Percentiles rank a stretch among this genome's conserved stretches.
phyloP scores from a whole-genome alignment of 2,888 invertebrate genomes.

The Stegophylla sp. region DNA sequence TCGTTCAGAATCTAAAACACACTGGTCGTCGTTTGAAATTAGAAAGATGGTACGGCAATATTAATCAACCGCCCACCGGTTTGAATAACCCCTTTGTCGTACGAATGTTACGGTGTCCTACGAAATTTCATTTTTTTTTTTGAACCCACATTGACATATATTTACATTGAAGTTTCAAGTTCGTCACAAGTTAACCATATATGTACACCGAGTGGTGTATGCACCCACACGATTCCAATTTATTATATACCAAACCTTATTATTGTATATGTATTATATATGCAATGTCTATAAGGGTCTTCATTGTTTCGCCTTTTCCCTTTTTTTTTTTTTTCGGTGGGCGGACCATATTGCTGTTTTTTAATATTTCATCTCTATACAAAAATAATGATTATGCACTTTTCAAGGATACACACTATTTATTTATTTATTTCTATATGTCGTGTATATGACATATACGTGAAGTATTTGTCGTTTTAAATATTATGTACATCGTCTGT shows the following conservation, averaged over 20 bases:
- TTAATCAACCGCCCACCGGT: constrained; percentile 27
- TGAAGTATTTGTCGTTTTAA: constrained; percentile 7
- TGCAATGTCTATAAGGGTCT: constrained; percentile 17
- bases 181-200: constrained; percentile 53
- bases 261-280: constrained; percentile 11
- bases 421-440: constrained; percentile 27
- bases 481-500: neutral
- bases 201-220: constrained; percentile 8
- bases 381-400: constrained; percentile 44
- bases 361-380: constrained; percentile 43
- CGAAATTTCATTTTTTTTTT: constrained; percentile 23
- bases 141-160: constrained; percentile 52
- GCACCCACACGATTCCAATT: constrained; percentile 41
- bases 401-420: constrained; percentile 46
- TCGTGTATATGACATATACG: constrained; percentile 10
- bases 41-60: constrained; percentile 6
- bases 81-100: constrained; percentile 21
- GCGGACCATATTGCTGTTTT: constrained; percentile 36
- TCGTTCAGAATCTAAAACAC: too few relatives aligned
- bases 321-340: constrained; percentile 50
- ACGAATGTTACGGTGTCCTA: neutral
- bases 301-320: constrained; percentile 53
- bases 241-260: constrained; percentile 47
- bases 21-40: neutral
- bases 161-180: constrained; percentile 46